Conservation (phyloP, 2,888 invertebrate genomes). For the Hemicrepidius hirtus region DNA sequence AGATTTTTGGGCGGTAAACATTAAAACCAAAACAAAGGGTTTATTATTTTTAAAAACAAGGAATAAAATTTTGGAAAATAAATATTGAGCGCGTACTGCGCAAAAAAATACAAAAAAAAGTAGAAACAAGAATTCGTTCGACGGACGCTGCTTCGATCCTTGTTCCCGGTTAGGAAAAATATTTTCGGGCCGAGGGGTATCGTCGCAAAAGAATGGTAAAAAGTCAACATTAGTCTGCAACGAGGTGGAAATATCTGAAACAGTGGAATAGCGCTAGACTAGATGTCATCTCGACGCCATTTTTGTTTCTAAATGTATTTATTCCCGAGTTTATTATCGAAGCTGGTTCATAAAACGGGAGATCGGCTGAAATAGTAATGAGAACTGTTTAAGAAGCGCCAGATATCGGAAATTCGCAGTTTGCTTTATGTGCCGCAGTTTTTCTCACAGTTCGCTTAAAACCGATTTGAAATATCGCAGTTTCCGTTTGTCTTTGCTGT, state of each 20-base stretch:
- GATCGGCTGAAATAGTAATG: slow-evolving; percentile 43
- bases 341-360: slow-evolving; percentile 39
- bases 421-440: slow-evolving; percentile 41
- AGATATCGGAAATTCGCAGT: slow-evolving; percentile 47
- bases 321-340: slow-evolving; percentile 41
- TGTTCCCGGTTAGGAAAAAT: neutral
- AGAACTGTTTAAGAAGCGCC: slow-evolving; percentile 43
- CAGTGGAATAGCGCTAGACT: slow-evolving; percentile 31
- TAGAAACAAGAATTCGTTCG: no score
- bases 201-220: slow-evolving; percentile 19
- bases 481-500: slow-evolving; percentile 58
- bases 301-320: slow-evolving; percentile 43
- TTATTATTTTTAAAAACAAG: no score
- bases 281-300: slow-evolving; percentile 31
- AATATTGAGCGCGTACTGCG: no score
- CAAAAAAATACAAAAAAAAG: no score
- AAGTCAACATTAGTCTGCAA: slow-evolving; percentile 37
- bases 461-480: slow-evolving; percentile 57
- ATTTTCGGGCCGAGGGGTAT: slow-evolving; percentile 1
- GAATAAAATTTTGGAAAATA: no score
- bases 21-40: no score
- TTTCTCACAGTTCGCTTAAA: slow-evolving; percentile 44
- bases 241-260: slow-evolving; percentile 35
- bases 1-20: no score
- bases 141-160: no score